These are phyloP conservation scores for Lepidothrix coronata DNA, from an alignment of 2,113 vertebrate species.

Conservation along the genomic window DNA sequence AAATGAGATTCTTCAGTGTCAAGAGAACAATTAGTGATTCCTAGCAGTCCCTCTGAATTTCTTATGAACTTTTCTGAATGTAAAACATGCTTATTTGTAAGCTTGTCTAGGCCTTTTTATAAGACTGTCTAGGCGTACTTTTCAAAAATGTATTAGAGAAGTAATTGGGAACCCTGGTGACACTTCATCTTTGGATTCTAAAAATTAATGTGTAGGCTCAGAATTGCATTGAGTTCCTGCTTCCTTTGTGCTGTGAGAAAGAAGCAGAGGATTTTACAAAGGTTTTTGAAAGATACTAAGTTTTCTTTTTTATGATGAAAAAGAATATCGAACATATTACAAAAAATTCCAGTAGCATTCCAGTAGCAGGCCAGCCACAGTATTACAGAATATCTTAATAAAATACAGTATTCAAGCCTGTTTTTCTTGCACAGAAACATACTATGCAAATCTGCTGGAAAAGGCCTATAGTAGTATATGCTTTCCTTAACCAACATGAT, in stretches of 20 bases:
- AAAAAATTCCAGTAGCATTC: not conserved
- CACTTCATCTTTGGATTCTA: not conserved
- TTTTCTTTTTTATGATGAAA: not conserved
- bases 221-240: not conserved
- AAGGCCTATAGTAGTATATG: not conserved
- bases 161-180: not conserved
- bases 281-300: not conserved
- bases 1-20: not conserved
- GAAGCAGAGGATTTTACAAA: not conserved
- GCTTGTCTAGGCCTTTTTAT: not conserved
- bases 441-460: not conserved
- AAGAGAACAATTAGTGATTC: not conserved
- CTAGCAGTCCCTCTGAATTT: not conserved
- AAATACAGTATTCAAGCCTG: not conserved
- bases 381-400: not conserved
- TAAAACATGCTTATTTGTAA: not conserved
- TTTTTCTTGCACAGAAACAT: not conserved
- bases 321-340: not conserved
- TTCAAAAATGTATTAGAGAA: not conserved
- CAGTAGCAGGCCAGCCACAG: not conserved
- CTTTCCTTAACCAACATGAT: not conserved
- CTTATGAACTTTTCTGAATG: not conserved
- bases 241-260: not conserved
- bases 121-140: not conserved
- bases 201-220: not conserved